Evolutionary conservation across 1,140 invertebrate species (phyloP), one percentile per base, ranked within the genome.

Genomic region (Nomia melanderi): DNA sequence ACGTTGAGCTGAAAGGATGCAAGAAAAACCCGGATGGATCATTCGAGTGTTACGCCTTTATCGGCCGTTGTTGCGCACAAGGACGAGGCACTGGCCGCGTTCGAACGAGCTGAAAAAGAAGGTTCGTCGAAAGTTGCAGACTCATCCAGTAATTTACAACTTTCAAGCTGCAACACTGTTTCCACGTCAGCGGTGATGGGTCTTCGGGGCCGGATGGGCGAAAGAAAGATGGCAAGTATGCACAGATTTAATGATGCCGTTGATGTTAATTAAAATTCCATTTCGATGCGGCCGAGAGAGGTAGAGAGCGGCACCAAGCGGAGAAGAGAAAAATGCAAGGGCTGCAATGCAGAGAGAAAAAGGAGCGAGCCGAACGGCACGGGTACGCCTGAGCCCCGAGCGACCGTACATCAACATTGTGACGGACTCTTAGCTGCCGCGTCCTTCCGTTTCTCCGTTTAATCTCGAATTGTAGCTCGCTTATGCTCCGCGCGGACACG

Each of bases 181-280:
- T 20, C 41, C 20, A 17, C 41, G 41, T 17, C 41, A 17, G 20
- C 41, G 20, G 41, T 5, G 36, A 11, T 39, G 36, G 36, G 1
- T 7, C 6, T 11, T 20, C 29, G 44, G 29, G 31, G 7, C 50
- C 12, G 31, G 14, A 25, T 14, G 2, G 47, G 20, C 41, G n/a
- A 53, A 67, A 29, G 65, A 41, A 9, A 47, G 33, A 1, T 17
- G 31, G 31, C 65, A 53, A 54, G 65, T 67, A 27, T 67, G 50
- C 65, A 50, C 44, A n/a, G 65, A 44, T 71, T 71, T 71, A 71
- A 71, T 33, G 56, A 67, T 54, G 67, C 54, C 54, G 54, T 70
- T 39, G 53, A 59, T 59, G 67, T 71, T 71, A 54, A 31, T 71
- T 71, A 71, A 71, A 71, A 71, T 71, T 71, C 67, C 67, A 57